Percentiles rank a stretch among this genome's conserved stretches.
phyloP scores from a whole-genome alignment of 37 sponge, comb jelly and placozoan genomes.

The Cliona cf. orientalis region DNA sequence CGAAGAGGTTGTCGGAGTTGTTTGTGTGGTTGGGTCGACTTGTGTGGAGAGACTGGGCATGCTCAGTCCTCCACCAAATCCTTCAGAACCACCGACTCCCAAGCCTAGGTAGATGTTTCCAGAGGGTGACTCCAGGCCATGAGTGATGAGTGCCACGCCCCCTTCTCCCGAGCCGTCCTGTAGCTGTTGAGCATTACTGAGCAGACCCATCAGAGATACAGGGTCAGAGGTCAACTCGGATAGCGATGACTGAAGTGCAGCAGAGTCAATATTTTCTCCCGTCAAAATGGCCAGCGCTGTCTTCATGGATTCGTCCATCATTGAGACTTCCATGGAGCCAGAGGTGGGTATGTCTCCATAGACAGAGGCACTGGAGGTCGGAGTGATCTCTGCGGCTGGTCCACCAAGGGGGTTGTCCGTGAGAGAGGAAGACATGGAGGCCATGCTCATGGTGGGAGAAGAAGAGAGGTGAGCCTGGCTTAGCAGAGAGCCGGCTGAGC shows the following conservation, averaged over 20 bases:
- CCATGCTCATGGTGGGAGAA: neutral
- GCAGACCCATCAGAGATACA: conserved; percentile 53
- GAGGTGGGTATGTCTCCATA: conserved; percentile 5
- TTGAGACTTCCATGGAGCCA: neutral
- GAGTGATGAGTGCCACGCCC: conserved; percentile 8
- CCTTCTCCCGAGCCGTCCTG: conserved; percentile 32
- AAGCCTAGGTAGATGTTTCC: conserved; percentile 40
- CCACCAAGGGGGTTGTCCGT: conserved; percentile 7
- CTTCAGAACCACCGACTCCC: conserved; percentile 13
- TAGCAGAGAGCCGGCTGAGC: neutral
- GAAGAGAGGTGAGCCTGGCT: neutral
- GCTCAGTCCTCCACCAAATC: conserved; percentile 23
- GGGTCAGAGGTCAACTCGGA: conserved; percentile 43
- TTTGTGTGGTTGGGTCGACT: conserved; percentile 51
- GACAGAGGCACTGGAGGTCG: conserved; percentile 19
- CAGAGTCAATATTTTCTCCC: conserved; percentile 54
- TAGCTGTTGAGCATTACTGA: conserved; percentile 39
- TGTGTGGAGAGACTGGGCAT: conserved; percentile 31
- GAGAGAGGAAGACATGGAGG: conserved; percentile 17
- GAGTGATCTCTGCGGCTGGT: conserved; percentile 28
- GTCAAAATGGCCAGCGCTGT: conserved; percentile 57
- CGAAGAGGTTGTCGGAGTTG: neutral
- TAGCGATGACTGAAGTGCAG: conserved; percentile 49
- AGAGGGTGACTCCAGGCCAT: conserved; percentile 36
- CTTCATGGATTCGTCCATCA: conserved; percentile 56